phyloP scores from a whole-genome alignment of 2,888 invertebrate species.

The Bembecia ichneumoniformis region DNA sequence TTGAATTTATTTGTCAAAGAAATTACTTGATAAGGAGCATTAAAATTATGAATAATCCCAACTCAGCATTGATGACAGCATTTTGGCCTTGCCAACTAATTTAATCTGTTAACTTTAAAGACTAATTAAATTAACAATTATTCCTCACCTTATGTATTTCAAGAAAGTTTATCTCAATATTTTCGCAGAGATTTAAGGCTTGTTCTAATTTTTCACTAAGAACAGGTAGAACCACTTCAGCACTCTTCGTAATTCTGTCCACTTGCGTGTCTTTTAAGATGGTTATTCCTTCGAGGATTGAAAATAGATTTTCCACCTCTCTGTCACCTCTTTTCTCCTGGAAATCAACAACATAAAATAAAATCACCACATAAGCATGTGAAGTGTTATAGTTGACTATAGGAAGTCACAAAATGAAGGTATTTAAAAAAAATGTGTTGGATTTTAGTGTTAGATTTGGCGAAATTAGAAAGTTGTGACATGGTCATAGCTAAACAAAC shows the following conservation, averaged over 20 bases:
- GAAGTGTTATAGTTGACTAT: neutral
- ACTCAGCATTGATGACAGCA: no score
- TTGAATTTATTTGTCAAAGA: neutral
- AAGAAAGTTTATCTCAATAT: conserved; percentile 74
- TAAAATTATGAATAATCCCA: no score
- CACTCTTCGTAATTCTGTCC: conserved; percentile 75
- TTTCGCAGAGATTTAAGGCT: conserved; percentile 74
- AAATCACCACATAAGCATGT: conserved; percentile 2
- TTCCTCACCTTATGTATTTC: conserved; percentile 64
- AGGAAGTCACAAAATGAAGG: no score
- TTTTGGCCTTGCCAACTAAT: no score
- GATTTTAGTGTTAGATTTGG: no score
- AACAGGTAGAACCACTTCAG: conserved; percentile 74
- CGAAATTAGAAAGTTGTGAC: no score
- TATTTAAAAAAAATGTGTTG: no score
- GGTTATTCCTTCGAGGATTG: conserved; percentile 81
- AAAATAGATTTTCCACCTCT: conserved; percentile 85
- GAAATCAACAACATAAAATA: conserved; percentile 17
- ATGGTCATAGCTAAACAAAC: no score
- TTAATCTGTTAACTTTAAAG: no score
- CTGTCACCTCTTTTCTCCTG: conserved; percentile 84
- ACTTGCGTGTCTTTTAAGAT: conserved; percentile 84
- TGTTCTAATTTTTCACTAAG: conserved; percentile 77
- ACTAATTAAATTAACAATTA: no score
- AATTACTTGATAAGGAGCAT: neutral